Conservation (phyloP, 2,113 vertebrate genomes). For the Xiphorhynchus elegans region DNA sequence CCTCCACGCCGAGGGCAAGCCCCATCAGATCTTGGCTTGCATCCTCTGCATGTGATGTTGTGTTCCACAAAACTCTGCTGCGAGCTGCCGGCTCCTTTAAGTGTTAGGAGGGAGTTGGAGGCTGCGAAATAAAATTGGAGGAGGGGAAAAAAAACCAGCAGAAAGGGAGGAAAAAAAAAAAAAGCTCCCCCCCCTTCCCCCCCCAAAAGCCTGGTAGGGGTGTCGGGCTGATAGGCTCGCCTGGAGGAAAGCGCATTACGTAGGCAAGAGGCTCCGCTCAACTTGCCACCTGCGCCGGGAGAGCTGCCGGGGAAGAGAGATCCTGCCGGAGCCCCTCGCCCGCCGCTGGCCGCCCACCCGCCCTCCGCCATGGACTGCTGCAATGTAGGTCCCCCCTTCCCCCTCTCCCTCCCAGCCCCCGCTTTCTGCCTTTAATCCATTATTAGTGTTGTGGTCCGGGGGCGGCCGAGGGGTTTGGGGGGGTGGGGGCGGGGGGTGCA, state of each 20-base stretch:
- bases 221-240: slow-evolving; percentile 44
- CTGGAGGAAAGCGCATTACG: slow-evolving; percentile 33
- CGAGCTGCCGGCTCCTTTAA: slow-evolving; percentile 29
- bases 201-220: slow-evolving; percentile 10
- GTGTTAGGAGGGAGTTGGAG: slow-evolving; percentile 30
- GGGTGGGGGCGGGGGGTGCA: no score
- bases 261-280: slow-evolving; percentile 49
- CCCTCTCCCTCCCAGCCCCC: no score
- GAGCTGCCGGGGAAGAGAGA: background rate
- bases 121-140: slow-evolving; percentile 31
- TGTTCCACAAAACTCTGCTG: background rate
- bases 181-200: background rate
- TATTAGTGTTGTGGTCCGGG: no score
- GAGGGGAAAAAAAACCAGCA: background rate
- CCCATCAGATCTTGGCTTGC: background rate
- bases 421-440: no score
- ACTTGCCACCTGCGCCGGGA: slow-evolving; percentile 35
- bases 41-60: background rate
- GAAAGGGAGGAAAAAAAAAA: background rate
- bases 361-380: no score
- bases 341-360: background rate
- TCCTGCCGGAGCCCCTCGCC: background rate
- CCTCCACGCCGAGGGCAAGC: background rate
- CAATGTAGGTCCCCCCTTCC: no score
- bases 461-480: no score